A percentile compares a stretch with the other conserved stretches of the same genome.
Evolutionary conservation across 2,797 vertebrate species (phyloP).

Genomic region (Characodon lateralis): DNA sequence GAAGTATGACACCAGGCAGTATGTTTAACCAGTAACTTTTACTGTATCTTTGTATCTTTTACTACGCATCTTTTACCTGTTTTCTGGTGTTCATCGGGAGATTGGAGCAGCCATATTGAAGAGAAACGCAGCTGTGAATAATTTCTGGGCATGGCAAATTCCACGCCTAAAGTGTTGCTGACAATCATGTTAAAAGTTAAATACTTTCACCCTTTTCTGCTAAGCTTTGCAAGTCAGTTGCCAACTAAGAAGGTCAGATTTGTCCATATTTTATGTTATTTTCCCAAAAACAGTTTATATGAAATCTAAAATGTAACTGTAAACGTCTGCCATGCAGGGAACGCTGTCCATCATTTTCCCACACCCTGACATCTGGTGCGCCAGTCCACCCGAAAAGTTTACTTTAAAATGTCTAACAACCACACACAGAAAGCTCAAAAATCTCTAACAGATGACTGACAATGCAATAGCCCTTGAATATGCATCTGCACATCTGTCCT

Average conservation of each 20-base stretch:
- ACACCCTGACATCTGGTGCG: background rate
- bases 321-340: background rate
- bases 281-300: background rate
- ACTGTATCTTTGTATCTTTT: no score
- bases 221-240: background rate
- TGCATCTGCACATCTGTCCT: constrained; percentile 51
- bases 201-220: background rate
- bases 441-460: background rate
- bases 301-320: background rate
- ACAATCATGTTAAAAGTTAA: background rate
- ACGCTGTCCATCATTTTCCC: background rate
- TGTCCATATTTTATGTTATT: background rate
- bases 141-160: background rate
- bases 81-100: background rate
- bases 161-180: background rate
- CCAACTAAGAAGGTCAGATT: background rate
- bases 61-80: background rate
- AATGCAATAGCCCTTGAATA: constrained; percentile 38
- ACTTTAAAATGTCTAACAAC: constrained; percentile 16
- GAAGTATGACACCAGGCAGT: background rate
- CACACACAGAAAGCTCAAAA: constrained; percentile 38
- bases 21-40: no score
- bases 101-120: background rate
- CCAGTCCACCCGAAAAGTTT: no score
- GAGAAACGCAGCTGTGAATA: background rate